Evolutionary conservation across 2,113 vertebrate species (phyloP).

Genomic region (Camelus bactrianus): DNA sequence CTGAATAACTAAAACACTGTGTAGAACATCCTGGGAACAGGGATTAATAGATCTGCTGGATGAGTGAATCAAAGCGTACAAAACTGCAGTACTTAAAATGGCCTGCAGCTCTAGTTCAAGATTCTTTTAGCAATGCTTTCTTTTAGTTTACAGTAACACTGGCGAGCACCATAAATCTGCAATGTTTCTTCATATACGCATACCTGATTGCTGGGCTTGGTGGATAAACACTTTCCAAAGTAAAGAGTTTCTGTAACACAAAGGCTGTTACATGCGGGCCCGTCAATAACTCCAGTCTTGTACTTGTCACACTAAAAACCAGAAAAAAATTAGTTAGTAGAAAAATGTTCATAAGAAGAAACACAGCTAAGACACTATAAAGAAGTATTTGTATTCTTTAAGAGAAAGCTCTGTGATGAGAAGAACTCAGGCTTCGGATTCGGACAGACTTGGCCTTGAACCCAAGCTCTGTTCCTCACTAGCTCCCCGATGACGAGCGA

Average conservation of each 20-base stretch:
- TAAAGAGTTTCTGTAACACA: slow-evolving; percentile 96
- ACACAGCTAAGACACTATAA: background rate
- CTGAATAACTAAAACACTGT: slow-evolving; percentile 10
- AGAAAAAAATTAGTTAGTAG: slow-evolving; percentile 69
- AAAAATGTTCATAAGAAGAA: slow-evolving; percentile 30
- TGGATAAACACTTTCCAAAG: slow-evolving; percentile 96
- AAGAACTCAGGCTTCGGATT: background rate
- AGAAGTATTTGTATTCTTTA: background rate
- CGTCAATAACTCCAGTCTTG: slow-evolving; percentile 95
- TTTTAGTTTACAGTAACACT: slow-evolving; percentile 41
- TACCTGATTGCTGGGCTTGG: slow-evolving; percentile 95
- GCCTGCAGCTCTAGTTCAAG: slow-evolving; percentile 31
- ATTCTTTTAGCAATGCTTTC: slow-evolving; percentile 53
- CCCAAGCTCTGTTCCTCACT: background rate
- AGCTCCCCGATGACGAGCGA: background rate
- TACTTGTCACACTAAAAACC: slow-evolving; percentile 96
- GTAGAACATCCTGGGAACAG: background rate
- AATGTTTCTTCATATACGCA: slow-evolving; percentile 42
- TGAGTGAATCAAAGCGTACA: slow-evolving; percentile 4
- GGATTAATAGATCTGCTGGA: background rate
- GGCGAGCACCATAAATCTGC: background rate
- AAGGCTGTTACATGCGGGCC: slow-evolving; percentile 96
- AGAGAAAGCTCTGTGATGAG: background rate
- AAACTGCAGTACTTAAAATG: slow-evolving; percentile 14
- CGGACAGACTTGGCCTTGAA: background rate